A percentile compares a stretch with the other conserved stretches of the same genome.
Conservation (phyloP, 2,888 invertebrate genomes). For the Lordiphosa fenestrarum region DNA sequence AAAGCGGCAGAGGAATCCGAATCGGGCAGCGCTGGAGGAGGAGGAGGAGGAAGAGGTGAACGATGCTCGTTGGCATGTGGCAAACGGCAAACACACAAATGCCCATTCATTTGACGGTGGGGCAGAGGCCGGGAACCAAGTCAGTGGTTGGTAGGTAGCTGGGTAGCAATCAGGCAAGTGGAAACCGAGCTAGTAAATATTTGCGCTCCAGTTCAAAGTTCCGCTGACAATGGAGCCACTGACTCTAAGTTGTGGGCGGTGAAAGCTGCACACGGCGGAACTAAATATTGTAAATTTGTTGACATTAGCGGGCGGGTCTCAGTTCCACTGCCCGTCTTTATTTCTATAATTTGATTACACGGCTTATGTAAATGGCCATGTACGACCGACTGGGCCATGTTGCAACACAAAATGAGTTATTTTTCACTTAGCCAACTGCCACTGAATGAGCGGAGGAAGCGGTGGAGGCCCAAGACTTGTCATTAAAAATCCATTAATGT, state of each 20-base stretch:
- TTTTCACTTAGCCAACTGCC: constrained; percentile 49
- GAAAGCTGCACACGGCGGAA: constrained; percentile 47
- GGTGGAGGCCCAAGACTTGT: constrained; percentile 37
- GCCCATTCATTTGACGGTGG: constrained; percentile 42
- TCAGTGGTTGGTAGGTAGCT: neutral
- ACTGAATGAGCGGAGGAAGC: neutral
- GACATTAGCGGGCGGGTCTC: constrained; percentile 40
- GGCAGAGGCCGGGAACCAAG: too few species aligned
- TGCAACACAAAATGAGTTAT: constrained; percentile 58
- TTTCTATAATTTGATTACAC: constrained; percentile 30
- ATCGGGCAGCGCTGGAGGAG: constrained; percentile 1
- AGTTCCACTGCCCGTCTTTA: constrained; percentile 12
- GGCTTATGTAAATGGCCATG: constrained; percentile 14
- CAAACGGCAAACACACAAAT: constrained; percentile 39
- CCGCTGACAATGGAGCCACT: constrained; percentile 23
- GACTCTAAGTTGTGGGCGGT: constrained; percentile 62
- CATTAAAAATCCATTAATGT: constrained; percentile 68
- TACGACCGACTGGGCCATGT: constrained; percentile 10
- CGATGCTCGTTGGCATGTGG: constrained; percentile 41
- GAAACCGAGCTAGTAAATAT: constrained; percentile 27
- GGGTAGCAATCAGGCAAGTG: constrained; percentile 33
- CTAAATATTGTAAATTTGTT: constrained; percentile 59
- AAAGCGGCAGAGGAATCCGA: constrained; percentile 33
- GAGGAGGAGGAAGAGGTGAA: neutral
- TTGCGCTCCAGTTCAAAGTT: constrained; percentile 36